Conservation (phyloP, 2,113 vertebrate genomes). For the Pterocles burchelli region DNA sequence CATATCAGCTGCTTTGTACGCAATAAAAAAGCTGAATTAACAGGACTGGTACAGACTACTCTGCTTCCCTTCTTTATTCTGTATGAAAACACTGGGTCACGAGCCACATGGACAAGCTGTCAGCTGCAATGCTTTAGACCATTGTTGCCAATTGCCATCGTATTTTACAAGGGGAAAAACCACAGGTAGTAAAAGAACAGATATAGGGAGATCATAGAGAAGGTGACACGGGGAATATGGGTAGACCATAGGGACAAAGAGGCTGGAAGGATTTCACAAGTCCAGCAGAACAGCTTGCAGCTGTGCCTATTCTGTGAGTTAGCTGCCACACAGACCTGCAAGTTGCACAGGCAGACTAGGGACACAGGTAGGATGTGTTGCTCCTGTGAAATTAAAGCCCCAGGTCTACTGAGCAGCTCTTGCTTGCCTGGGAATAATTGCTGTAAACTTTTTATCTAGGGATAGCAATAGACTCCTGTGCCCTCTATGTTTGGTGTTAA, state of each 20-base stretch:
- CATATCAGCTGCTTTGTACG: background rate
- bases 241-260: background rate
- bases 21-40: slow-evolving; percentile 16
- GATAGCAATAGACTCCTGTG: background rate
- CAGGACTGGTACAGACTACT: background rate
- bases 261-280: background rate
- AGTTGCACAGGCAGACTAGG: background rate
- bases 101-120: background rate
- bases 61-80: slow-evolving; percentile 17
- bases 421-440: background rate
- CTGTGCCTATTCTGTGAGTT: background rate
- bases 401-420: background rate
- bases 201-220: background rate
- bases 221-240: background rate
- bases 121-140: background rate
- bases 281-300: background rate
- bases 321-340: background rate
- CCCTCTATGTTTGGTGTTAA: background rate
- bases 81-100: slow-evolving; percentile 66
- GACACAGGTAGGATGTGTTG: background rate
- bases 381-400: background rate
- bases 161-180: slow-evolving; percentile 3
- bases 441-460: background rate
- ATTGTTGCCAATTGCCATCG: background rate
- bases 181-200: background rate